Conservation (phyloP, 2,113 vertebrate species). For the Eidolon helvum region DNA sequence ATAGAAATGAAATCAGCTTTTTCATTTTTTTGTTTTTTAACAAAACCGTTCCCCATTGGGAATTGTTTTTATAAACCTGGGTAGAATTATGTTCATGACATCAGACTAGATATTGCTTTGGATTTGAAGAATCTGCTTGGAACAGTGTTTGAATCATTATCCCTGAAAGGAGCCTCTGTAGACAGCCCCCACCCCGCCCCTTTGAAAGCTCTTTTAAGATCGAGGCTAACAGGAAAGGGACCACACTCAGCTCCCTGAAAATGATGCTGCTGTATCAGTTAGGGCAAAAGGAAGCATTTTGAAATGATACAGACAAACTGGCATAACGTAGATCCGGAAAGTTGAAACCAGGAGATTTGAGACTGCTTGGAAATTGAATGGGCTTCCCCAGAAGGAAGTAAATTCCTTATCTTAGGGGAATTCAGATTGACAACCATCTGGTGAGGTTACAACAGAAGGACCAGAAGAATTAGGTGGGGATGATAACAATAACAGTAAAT, state of each 20-base stretch:
- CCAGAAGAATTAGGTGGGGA: neutral
- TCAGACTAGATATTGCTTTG: neutral
- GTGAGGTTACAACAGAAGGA: neutral
- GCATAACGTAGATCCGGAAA: neutral
- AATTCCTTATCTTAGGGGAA: neutral
- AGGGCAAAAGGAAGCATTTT: neutral
- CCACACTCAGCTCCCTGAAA: neutral
- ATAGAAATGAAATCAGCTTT: neutral
- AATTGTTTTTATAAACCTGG: constrained; percentile 1
- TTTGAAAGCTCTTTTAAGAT: neutral
- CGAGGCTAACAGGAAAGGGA: neutral
- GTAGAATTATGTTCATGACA: neutral
- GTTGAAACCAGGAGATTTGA: neutral
- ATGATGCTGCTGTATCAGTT: neutral
- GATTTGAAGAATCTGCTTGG: neutral
- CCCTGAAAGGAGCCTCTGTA: neutral
- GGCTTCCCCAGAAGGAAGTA: neutral
- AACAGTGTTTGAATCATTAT: neutral
- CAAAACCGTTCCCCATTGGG: neutral
- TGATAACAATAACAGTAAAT: neutral
- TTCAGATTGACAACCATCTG: neutral
- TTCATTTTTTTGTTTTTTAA: neutral
- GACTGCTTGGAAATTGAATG: neutral
- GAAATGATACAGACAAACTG: neutral
- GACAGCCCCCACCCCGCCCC: neutral